Base-by-base conservation (phyloP, 2,113 vertebrate species). In the Vimba vimba region DNA sequence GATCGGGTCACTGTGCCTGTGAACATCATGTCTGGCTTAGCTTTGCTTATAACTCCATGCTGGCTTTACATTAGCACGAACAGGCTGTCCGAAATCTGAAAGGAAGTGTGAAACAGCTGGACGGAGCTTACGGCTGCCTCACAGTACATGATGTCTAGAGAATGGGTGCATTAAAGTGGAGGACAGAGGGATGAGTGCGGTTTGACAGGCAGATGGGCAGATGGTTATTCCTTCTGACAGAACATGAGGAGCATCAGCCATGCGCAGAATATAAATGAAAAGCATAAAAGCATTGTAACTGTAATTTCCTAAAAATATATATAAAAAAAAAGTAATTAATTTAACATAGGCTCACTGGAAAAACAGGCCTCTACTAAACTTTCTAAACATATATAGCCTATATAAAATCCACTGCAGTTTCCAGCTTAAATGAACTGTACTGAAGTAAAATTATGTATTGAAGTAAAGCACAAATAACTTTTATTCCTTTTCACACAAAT, bases 61-160 rank as follows among this genome's bases (percentile, higher is more conserved):
- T 68, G 62, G 79, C 62, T 79, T 59, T 80, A 64, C 60, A 83
- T 84, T 81, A 81, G 76, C 79, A 79, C 62, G 9, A 85, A 76
- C 76, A 88, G 78, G 45, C 73, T 81, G 75, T 74, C 66, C 80
- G 73, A 55, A 64, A 75, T 81, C 83, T 79, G 77, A 80, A 64
- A 79, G 74, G 64, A 84, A 47, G 62, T 73, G 30, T 64, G 59
- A 74, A 75, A 86, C 81, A 88, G 86, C 88, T 88, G 87, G 79
- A 77, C 15, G 52, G 66, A 87, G 77, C 79, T 66, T 82, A 47
- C 30, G 66, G 82, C 33, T 50, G 78, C 52, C 84, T 85, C 83
- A 39, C 52, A 60, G 87, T 85, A 89, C 82, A 43, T 64, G n/a
- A 79, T 59, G 59, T 39, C 55, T 83, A 73, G 79, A 33, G 45